Conservation (phyloP, 2,113 vertebrate genomes). For the Apeltes quadracus region DNA sequence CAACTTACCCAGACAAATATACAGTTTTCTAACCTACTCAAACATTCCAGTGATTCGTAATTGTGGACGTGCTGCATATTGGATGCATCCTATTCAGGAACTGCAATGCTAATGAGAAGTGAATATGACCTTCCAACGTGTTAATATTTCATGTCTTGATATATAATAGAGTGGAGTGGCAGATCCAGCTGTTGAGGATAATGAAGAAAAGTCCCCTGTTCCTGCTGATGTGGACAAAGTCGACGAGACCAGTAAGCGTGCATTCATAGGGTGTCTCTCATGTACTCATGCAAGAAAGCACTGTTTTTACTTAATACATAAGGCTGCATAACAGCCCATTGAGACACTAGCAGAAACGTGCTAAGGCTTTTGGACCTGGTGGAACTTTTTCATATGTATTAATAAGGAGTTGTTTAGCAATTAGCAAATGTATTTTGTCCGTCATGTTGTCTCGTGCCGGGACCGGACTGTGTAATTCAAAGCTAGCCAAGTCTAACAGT, state of each 20-base stretch:
- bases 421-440: background rate
- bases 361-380: background rate
- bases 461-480: background rate
- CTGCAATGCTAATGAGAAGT: background rate
- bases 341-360: background rate
- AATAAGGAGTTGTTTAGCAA: background rate
- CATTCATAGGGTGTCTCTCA: background rate
- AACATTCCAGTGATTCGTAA: background rate
- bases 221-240: background rate
- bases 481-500: too few relatives aligned
- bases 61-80: background rate
- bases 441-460: background rate
- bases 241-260: conserved; percentile 23
- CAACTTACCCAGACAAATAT: background rate
- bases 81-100: background rate
- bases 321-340: background rate
- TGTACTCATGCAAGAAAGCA: background rate
- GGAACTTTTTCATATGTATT: background rate
- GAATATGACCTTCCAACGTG: background rate
- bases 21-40: background rate
- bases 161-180: conserved; percentile 28
- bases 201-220: conserved; percentile 12
- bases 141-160: conserved; percentile 5
- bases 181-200: background rate
- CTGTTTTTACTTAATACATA: background rate